Base-by-base conservation (phyloP, 2,888 invertebrate genomes). In the Drosophila cognata region DNA sequence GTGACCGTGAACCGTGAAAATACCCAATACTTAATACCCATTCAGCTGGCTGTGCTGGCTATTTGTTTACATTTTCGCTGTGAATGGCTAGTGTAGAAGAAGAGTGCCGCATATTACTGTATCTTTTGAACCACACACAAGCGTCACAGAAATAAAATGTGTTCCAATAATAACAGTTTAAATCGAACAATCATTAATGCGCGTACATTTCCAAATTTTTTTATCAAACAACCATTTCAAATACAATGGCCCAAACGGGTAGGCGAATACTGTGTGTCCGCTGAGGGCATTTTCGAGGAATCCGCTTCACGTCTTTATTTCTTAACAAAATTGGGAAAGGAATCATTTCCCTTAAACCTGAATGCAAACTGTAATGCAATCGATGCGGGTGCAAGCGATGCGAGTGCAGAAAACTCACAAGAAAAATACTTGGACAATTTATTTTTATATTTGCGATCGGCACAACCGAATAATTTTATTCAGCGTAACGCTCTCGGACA, bases 21-120 rank as follows among this genome's bases (percentile, higher is more conserved):
- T 65, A 52, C 67, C 55, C 35, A 51, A 33, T 55, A 48, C 35
- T 41, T 6, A 28, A 5, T 35, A 29, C 11, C 51, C 53, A 41
- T n/a, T 50, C 29, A 35, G n/a, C 18, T 11, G 52, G 7, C n/a
- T 5, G 48, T 29, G 35, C 50, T 57, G 28, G 29, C 6, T 46
- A 56, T 59, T 75, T 81, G 77, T 66, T 85, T 79, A 82, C 83
- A 48, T 80, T 71, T 79, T 80, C 82, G 79, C 10, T 7, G 66
- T 28, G 78, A 87, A 60, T 78, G 61, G 51, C 16, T 1, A 35
- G 29, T 2, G 31, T 29, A 75, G 64, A 75, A 80, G 71, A 70
- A 71, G 58, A 63, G 2, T 33, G 4, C 0, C 1, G n/a, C 25
- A 21, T 16, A 4, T 75, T 70, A 56, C 80, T 60, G 70, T 74